Conservation (phyloP, 2,888 invertebrate genomes). For the Panorpa germanica region DNA sequence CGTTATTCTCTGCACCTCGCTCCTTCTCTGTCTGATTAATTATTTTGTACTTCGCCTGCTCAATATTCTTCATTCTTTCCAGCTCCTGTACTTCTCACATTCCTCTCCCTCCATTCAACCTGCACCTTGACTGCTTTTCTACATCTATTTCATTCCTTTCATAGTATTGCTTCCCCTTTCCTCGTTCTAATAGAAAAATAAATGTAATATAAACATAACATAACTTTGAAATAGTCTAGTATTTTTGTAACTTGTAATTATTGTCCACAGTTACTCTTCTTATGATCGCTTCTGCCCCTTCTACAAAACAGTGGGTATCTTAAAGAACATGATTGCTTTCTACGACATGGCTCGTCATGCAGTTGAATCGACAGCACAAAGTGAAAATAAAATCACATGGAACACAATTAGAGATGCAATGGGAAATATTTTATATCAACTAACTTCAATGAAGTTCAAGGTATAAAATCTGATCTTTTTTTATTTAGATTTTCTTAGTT, state of each 20-base stretch:
- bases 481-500: conserved; percentile 7
- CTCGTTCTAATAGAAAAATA: conserved; percentile 2
- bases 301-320: conserved; percentile 99
- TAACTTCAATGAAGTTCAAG: conserved; percentile 99
- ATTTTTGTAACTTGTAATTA: conserved; percentile 6
- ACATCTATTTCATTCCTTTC: conserved; percentile 1
- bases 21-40: too few species aligned
- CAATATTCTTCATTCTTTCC: too few species aligned
- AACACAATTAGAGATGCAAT: conserved; percentile 92
- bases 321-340: conserved; percentile 94
- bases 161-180: conserved; percentile 1
- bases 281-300: conserved; percentile 98
- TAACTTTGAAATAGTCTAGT: conserved; percentile 1
- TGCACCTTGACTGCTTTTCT: conserved; percentile 3
- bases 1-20: too few species aligned
- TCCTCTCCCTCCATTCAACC: too few species aligned
- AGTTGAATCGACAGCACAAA: conserved; percentile 95
- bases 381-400: conserved; percentile 99
- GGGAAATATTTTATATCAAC: conserved; percentile 89
- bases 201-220: background rate
- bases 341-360: conserved; percentile 97
- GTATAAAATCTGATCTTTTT: conserved; percentile 29
- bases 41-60: too few species aligned
- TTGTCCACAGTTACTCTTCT: conserved; percentile 52
- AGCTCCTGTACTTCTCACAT: too few species aligned